Percentiles rank a stretch among this genome's conserved stretches.
Evolutionary conservation across 2,113 vertebrate species (phyloP).

Genomic region (Carassius auratus): DNA sequence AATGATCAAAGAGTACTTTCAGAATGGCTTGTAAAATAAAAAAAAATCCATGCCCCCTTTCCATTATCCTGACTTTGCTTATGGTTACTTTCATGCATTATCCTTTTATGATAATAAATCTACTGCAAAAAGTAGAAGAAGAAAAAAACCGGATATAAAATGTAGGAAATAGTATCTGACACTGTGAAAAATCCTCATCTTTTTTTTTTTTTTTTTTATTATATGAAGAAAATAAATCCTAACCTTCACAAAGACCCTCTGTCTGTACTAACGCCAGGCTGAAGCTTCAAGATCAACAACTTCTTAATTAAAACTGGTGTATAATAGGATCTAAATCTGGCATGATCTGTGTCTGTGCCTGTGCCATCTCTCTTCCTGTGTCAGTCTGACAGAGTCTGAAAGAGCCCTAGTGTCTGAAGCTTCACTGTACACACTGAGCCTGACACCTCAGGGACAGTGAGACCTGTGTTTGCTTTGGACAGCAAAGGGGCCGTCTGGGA

Average conservation of each 20-base stretch:
- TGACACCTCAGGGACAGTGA: slow-evolving; percentile 58
- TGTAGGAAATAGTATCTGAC: slow-evolving; percentile 36
- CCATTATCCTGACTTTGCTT: not conserved
- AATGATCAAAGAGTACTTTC: slow-evolving; percentile 52
- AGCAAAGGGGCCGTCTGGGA: slow-evolving; percentile 57
- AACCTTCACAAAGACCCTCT: slow-evolving; percentile 55
- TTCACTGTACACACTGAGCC: slow-evolving; percentile 48
- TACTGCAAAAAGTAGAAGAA: not conserved
- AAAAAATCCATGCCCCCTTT: not conserved
- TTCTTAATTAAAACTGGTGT: slow-evolving; percentile 57
- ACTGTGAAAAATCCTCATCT: slow-evolving; percentile 35
- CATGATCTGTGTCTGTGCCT: slow-evolving; percentile 43
- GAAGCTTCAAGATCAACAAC: slow-evolving; percentile 56
- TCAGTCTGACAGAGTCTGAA: slow-evolving; percentile 42
- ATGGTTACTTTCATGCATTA: not conserved
- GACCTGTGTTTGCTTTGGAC: slow-evolving; percentile 48
- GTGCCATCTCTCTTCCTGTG: slow-evolving; percentile 52
- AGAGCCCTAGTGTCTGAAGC: slow-evolving; percentile 51
- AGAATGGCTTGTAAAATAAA: not conserved
- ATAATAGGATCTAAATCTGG: slow-evolving; percentile 56
- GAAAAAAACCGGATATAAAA: slow-evolving; percentile 26
- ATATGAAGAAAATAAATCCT: slow-evolving; percentile 44
- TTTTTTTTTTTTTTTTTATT: slow-evolving; percentile 39
- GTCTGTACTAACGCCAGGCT: slow-evolving; percentile 23
- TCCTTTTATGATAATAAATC: slow-evolving; percentile 2